These are phyloP conservation scores for Antennarius maculatus DNA, from an alignment of 2,797 vertebrate genomes.

Conservation along the genomic window DNA sequence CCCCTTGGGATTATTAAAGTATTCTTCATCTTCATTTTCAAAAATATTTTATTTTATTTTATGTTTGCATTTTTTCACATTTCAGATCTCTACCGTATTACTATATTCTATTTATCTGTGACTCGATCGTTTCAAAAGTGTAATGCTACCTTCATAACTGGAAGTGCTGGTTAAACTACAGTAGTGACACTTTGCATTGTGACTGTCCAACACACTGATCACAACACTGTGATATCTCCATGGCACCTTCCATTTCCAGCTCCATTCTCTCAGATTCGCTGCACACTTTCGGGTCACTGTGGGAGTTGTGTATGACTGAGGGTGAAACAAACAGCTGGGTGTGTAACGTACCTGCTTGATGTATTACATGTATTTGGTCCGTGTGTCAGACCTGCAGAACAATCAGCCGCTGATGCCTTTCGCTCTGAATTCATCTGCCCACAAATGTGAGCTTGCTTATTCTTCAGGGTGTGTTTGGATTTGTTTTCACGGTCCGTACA, in stretches of 20 bases:
- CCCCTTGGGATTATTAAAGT: too few relatives aligned
- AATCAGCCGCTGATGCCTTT: slow-evolving; percentile 10
- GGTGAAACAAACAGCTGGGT: slow-evolving; percentile 11
- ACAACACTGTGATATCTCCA: neutral
- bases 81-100: too few relatives aligned
- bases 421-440: slow-evolving; percentile 4
- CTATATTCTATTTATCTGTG: too few relatives aligned
- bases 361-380: slow-evolving; percentile 5
- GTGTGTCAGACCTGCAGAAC: slow-evolving; percentile 16
- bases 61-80: too few relatives aligned
- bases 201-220: too few relatives aligned
- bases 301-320: neutral
- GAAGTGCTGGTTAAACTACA: too few relatives aligned
- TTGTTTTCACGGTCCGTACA: slow-evolving; percentile 2
- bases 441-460: slow-evolving; percentile 10
- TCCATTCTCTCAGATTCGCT: neutral
- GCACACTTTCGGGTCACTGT: slow-evolving; percentile 17
- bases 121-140: too few relatives aligned
- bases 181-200: too few relatives aligned
- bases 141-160: neutral
- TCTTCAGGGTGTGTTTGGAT: slow-evolving; percentile 17
- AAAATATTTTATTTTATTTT: too few relatives aligned
- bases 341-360: slow-evolving; percentile 8
- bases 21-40: too few relatives aligned
- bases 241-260: neutral